Conservation (phyloP, 1,140 invertebrate genomes). For the Bombus consobrinus region DNA sequence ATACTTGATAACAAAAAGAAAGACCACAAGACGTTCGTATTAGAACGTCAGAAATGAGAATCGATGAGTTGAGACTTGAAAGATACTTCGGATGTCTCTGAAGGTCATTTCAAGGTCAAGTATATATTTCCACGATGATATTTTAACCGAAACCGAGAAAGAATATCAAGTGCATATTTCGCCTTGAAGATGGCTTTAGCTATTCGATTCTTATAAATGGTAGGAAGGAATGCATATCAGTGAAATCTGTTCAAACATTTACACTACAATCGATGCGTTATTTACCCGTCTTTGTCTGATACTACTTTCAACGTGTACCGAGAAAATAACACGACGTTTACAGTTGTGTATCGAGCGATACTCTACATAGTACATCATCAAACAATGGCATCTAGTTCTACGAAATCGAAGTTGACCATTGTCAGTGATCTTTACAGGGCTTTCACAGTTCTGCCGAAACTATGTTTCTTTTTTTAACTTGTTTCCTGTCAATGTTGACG, state of each 20-base stretch:
- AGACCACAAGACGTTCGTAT: rapidly evolving
- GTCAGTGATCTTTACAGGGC: background rate
- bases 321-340: background rate
- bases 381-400: background rate
- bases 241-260: constrained; percentile 18
- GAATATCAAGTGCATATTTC: background rate
- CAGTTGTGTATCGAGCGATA: constrained; percentile 5
- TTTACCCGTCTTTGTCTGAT: background rate
- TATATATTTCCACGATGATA: background rate
- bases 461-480: background rate
- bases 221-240: background rate
- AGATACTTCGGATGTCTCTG: too few relatives aligned
- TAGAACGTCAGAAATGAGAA: background rate
- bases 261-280: background rate
- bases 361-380: background rate
- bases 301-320: background rate
- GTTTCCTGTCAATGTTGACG: background rate
- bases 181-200: background rate
- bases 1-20: background rate
- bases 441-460: too few relatives aligned
- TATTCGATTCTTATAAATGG: background rate
- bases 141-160: background rate
- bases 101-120: background rate
- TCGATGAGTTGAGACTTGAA: background rate
- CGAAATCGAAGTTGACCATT: background rate